Evolutionary conservation across 2,888 invertebrate genomes (phyloP).

Genomic region (Aromia moschata): DNA sequence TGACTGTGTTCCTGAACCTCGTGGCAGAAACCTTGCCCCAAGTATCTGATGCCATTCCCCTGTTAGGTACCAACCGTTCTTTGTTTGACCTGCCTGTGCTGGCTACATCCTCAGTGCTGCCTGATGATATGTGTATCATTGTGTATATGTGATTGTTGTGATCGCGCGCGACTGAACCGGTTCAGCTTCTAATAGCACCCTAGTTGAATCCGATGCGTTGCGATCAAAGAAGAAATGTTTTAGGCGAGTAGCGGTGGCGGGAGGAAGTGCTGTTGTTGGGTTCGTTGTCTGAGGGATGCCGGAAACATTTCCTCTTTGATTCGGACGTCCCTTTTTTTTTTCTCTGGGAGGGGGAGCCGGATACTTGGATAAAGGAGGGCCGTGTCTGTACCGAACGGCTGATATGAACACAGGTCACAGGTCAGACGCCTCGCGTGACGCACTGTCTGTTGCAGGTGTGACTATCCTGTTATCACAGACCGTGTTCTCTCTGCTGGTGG

Average conservation of each 20-base stretch:
- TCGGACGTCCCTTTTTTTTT: slow-evolving; percentile 43
- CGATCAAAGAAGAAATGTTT: slow-evolving; percentile 64
- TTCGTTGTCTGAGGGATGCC: slow-evolving; percentile 45
- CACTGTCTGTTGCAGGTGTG: slow-evolving; percentile 90
- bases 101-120: slow-evolving; percentile 63
- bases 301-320: slow-evolving; percentile 64
- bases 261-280: slow-evolving; percentile 53
- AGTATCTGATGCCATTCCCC: slow-evolving; percentile 99
- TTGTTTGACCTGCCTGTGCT: slow-evolving; percentile 66
- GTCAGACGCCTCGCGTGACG: slow-evolving; percentile 63
- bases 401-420: slow-evolving; percentile 59
- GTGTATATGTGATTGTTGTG: slow-evolving; percentile 63
- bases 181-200: slow-evolving; percentile 39
- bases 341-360: slow-evolving; percentile 58
- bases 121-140: slow-evolving; percentile 63
- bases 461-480: slow-evolving; percentile 99
- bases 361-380: slow-evolving; percentile 60
- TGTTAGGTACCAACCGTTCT: slow-evolving; percentile 86
- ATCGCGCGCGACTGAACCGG: slow-evolving; percentile 55
- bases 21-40: slow-evolving; percentile 99
- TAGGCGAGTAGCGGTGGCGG: slow-evolving; percentile 54
- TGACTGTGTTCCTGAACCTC: slow-evolving; percentile 99
- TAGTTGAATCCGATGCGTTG: slow-evolving; percentile 50
- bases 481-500: slow-evolving; percentile 99
- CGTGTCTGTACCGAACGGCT: slow-evolving; percentile 32